These are phyloP conservation scores for Hecatera dysodea DNA, from an alignment of 2,888 invertebrate genomes.

Conservation along the genomic window DNA sequence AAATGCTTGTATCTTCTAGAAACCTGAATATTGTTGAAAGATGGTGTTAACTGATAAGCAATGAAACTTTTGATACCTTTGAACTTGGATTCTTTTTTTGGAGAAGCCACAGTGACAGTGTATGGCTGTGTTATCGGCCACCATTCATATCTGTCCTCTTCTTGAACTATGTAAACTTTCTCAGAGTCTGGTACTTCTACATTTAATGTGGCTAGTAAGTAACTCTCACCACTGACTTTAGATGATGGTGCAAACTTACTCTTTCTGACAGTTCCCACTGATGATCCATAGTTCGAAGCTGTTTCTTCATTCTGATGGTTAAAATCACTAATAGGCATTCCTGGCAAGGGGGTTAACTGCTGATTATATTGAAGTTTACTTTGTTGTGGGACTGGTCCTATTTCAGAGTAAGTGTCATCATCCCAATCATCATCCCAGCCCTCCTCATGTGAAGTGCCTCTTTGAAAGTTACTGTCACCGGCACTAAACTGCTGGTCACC, in stretches of 20 bases:
- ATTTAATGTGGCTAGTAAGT: slow-evolving; percentile 94
- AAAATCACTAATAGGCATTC: slow-evolving; percentile 89
- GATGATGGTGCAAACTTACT: slow-evolving; percentile 97
- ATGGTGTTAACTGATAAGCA: slow-evolving; percentile 98
- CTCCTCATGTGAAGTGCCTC: slow-evolving; percentile 91
- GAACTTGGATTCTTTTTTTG: slow-evolving; percentile 99
- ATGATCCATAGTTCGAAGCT: slow-evolving; percentile 89
- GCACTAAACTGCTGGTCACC: slow-evolving; percentile 87
- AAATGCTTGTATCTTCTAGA: slow-evolving; percentile 99
- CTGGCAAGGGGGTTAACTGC: slow-evolving; percentile 85
- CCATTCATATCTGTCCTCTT: slow-evolving; percentile 95
- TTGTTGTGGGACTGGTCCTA: slow-evolving; percentile 90
- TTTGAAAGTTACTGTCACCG: slow-evolving; percentile 85
- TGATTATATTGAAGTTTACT: slow-evolving; percentile 83
- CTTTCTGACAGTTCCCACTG: slow-evolving; percentile 93
- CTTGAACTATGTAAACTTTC: slow-evolving; percentile 93
- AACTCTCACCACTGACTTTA: slow-evolving; percentile 97
- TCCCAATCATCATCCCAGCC: slow-evolving; percentile 97
- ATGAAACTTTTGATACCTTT: slow-evolving; percentile 99
- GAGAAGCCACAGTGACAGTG: slow-evolving; percentile 97
- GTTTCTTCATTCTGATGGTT: slow-evolving; percentile 89
- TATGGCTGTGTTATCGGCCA: slow-evolving; percentile 93
- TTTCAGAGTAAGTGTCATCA: slow-evolving; percentile 95
- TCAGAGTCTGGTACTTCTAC: slow-evolving; percentile 93
- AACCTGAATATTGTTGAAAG: slow-evolving; percentile 98